Conservation (phyloP, 2,888 invertebrate species). For the Neria commutata region DNA sequence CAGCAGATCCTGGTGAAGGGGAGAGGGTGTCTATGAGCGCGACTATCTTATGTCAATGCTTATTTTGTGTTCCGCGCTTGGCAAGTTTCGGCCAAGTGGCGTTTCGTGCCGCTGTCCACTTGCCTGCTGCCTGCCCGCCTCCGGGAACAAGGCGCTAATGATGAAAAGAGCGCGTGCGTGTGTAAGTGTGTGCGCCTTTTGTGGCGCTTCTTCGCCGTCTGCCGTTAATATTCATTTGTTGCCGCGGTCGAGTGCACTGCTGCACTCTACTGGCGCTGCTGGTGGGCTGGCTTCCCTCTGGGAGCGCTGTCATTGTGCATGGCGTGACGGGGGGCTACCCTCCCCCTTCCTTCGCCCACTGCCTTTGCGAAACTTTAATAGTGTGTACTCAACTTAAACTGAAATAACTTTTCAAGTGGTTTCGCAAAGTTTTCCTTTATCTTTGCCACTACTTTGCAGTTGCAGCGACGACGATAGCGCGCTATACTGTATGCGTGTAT, state of each 20-base stretch:
- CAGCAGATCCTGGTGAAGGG: too few species aligned
- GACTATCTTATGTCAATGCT: slow-evolving; percentile 51
- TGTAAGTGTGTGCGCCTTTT: too few species aligned
- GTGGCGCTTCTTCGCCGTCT: neutral
- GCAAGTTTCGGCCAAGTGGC: slow-evolving; percentile 6
- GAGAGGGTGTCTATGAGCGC: slow-evolving; percentile 6
- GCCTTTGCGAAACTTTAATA: slow-evolving; percentile 20
- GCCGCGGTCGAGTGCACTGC: neutral
- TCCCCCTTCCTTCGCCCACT: slow-evolving; percentile 14
- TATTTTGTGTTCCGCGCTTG: slow-evolving; percentile 43
- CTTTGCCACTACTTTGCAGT: neutral
- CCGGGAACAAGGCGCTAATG: too few species aligned
- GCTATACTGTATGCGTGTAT: neutral
- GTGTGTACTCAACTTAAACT: slow-evolving; percentile 24
- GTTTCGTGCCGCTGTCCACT: too few species aligned
- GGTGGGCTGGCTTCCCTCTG: neutral
- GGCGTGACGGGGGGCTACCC: slow-evolving; percentile 3
- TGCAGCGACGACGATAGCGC: neutral
- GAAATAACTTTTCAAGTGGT: slow-evolving; percentile 25
- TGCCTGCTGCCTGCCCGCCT: too few species aligned
- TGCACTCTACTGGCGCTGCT: neutral
- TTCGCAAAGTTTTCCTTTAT: slow-evolving; percentile 16
- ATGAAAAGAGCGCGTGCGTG: too few species aligned
- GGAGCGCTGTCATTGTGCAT: neutral
- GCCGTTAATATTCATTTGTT: slow-evolving; percentile 20